phyloP scores from a whole-genome alignment of 2,797 vertebrate species.

The Danio aesculapii region DNA sequence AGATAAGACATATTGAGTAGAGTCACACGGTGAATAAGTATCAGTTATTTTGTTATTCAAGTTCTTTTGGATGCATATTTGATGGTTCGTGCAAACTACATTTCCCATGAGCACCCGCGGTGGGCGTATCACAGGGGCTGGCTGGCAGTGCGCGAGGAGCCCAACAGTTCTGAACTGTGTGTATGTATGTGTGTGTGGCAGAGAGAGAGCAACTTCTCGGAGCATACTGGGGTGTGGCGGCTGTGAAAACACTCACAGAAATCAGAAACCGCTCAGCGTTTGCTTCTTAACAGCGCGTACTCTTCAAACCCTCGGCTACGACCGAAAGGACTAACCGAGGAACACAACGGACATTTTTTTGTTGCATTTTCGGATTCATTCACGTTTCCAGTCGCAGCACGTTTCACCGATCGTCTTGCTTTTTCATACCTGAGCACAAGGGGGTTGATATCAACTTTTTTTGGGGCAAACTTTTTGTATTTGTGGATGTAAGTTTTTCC shows the following conservation, averaged over 20 bases:
- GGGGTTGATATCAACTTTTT: not conserved
- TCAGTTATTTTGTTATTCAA: not conserved
- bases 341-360: not conserved
- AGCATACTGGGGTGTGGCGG: slow-evolving; percentile 79
- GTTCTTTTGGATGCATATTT: not conserved
- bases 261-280: slow-evolving; percentile 70
- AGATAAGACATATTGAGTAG: too few species aligned
- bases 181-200: slow-evolving; percentile 48
- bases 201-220: slow-evolving; percentile 72
- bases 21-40: not conserved
- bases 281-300: slow-evolving; percentile 45
- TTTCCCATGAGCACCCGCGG: slow-evolving; percentile 69
- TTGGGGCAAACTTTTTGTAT: not conserved
- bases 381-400: not conserved
- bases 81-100: slow-evolving; percentile 59
- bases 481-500: slow-evolving; percentile 27
- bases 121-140: slow-evolving; percentile 62
- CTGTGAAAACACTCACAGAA: slow-evolving; percentile 68
- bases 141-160: slow-evolving; percentile 50
- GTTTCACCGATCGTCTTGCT: not conserved
- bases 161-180: slow-evolving; percentile 67
- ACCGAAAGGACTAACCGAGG: not conserved
- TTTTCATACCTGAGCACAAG: not conserved
- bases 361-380: not conserved
- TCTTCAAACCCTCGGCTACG: not conserved